phyloP scores from a whole-genome alignment of 2,797 vertebrate species.

The Nasua narica region DNA sequence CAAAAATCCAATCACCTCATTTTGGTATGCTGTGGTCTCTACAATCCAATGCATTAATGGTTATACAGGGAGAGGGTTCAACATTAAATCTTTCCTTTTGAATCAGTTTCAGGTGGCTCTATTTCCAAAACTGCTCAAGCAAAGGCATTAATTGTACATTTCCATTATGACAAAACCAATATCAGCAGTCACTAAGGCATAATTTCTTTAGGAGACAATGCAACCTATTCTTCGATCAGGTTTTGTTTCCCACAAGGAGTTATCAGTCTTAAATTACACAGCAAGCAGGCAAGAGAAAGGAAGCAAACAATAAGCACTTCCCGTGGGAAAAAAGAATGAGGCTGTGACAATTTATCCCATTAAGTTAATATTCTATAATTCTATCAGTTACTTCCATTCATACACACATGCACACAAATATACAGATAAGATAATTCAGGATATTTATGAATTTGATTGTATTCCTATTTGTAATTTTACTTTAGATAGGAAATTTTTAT shows the following conservation, averaged over 20 bases:
- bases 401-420: neutral
- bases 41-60: neutral
- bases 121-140: conserved; percentile 81
- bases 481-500: neutral
- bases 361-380: conserved; percentile 72
- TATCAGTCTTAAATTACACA: conserved; percentile 84
- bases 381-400: conserved; percentile 34
- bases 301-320: conserved; percentile 79
- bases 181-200: conserved; percentile 82
- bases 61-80: conserved; percentile 44
- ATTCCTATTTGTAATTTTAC: neutral
- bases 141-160: conserved; percentile 85
- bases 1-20: conserved; percentile 45
- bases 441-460: neutral
- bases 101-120: conserved; percentile 78
- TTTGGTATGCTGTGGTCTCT: conserved; percentile 28
- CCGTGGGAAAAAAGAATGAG: conserved; percentile 69
- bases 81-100: conserved; percentile 68
- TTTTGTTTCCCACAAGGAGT: conserved; percentile 83
- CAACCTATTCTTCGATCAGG: conserved; percentile 84
- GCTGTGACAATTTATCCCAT: conserved; percentile 35
- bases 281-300: conserved; percentile 81
- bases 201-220: conserved; percentile 84
- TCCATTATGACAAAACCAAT: conserved; percentile 83
- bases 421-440: neutral